Conservation (phyloP, 2,113 vertebrate species). For the Tichodroma muraria region DNA sequence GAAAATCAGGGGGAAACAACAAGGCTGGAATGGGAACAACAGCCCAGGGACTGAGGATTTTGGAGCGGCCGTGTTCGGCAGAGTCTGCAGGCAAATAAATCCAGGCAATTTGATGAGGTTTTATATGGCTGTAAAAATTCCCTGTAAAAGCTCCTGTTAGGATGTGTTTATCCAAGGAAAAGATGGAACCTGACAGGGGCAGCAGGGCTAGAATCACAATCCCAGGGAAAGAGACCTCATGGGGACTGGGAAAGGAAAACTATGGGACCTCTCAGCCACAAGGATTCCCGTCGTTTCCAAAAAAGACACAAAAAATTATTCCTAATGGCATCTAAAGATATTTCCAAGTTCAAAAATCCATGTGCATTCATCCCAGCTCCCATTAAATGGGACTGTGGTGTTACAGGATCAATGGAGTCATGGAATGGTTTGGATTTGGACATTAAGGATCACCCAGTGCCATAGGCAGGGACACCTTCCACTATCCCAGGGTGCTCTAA, state of each 20-base stretch:
- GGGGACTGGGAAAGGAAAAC: not conserved
- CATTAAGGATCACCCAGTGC: no score
- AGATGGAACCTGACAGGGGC: not conserved
- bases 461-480: not conserved
- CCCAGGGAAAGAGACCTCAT: not conserved
- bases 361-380: not conserved
- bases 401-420: not conserved
- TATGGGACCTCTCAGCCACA: not conserved
- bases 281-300: not conserved
- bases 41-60: not conserved
- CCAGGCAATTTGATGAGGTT: not conserved
- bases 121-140: not conserved
- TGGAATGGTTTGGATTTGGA: not conserved
- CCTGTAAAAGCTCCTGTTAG: not conserved
- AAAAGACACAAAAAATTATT: not conserved
- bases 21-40: not conserved
- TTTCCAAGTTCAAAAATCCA: not conserved
- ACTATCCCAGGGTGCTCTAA: fast-evolving
- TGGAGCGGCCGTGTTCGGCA: not conserved
- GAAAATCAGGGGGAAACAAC: not conserved
- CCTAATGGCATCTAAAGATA: not conserved
- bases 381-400: fast-evolving
- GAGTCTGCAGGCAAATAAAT: not conserved
- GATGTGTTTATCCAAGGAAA: not conserved
- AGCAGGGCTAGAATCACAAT: not conserved